Base-by-base conservation (phyloP, 2,888 invertebrate species). In the Ptilodon capucinus region DNA sequence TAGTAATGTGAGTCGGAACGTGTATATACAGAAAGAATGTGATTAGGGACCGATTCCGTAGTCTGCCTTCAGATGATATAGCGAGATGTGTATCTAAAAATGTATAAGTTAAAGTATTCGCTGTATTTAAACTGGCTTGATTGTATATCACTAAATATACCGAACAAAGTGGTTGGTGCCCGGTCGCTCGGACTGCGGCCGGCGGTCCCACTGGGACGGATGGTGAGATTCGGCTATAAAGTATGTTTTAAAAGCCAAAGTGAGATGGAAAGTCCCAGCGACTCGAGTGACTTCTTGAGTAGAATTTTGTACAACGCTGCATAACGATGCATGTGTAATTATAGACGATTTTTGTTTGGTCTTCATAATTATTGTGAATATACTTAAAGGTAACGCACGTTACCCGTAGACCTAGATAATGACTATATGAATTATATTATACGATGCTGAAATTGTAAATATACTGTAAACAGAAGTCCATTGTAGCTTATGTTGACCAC, bases 401-500 rank as follows among this genome's bases (percentile, higher is more conserved):
- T 28, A 28, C 79, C 84, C 86, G 69, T 84, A 84, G 82, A 76
- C 68, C 74, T 89, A 86, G 77, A 78, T 64, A n/a, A 61, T 74
- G 71, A 58, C 64, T 64, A 71, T 86, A 86, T 86, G 82, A 85
- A 86, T 77, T 81, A 80, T 81, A 78, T 79, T 78, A 81, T 85
- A 83, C 77, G 74, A 82, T 88, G 87, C 84, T 81, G 84, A 88
- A 78, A 83, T 72, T 91, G 91, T 90, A 91, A 89, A 90, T 91
- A 90, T 90, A 91, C 74, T 89, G 81, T 89, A 80, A 84, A 88
- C 89, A 87, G 82, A 86, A 75, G 91, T 89, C 88, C 90, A 86
- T 80, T 86, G 82, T 91, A 91, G 91, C 91, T 91, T 91, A 91
- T 89, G 90, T 90, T 88, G 88, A 91, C 91, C 89, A 86, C 79